Conservation (phyloP, 64 coral and sea anemone genomes). For the Cladopsammia gracilis region DNA sequence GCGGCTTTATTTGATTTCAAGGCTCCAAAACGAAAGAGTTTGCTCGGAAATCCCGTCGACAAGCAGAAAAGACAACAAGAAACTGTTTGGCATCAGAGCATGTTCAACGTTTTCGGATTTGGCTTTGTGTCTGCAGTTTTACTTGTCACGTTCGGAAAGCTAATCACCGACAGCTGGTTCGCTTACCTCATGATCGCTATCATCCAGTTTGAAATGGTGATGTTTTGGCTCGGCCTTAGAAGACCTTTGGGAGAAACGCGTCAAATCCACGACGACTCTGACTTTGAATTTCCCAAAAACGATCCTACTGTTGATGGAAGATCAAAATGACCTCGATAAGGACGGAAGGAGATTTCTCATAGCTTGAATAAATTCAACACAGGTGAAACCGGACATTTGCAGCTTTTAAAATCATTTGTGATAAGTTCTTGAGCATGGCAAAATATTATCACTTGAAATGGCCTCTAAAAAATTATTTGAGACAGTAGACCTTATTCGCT, state of each 20-base stretch:
- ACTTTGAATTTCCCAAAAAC: conserved; percentile 7
- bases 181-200: conserved; percentile 44
- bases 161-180: conserved; percentile 66
- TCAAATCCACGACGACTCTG: background rate
- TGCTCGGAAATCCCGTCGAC: too few species aligned
- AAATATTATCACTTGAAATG: too few species aligned
- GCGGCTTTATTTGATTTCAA: background rate
- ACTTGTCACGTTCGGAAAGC: conserved; percentile 67
- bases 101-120: conserved; percentile 62
- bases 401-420: too few species aligned
- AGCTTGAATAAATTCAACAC: too few species aligned
- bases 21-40: background rate
- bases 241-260: conserved; percentile 1
- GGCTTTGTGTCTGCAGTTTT: conserved; percentile 64
- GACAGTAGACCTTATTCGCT: too few species aligned
- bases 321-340: background rate
- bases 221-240: conserved; percentile 30
- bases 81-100: background rate
- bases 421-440: too few species aligned
- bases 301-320: background rate
- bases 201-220: conserved; percentile 42
- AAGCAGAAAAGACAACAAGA: background rate
- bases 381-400: too few species aligned
- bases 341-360: background rate
- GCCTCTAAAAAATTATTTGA: too few species aligned